Percentiles rank a stretch among this genome's conserved stretches.
phyloP scores from a whole-genome alignment of 2,888 invertebrate genomes.

The Craniophora ligustri region DNA sequence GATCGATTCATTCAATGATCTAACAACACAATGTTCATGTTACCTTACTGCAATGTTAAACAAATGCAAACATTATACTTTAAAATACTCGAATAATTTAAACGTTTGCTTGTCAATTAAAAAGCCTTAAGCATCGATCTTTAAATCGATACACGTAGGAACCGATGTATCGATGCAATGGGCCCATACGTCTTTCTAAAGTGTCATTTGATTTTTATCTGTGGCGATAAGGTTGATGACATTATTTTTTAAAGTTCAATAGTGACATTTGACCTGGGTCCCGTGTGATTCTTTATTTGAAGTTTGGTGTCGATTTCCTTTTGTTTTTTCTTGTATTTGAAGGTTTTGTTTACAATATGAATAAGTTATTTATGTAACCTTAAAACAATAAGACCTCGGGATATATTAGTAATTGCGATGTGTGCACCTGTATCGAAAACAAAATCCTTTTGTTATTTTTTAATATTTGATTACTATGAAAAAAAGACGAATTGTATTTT shows the following conservation, averaged over 20 bases:
- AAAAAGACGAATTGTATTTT: no score
- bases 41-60: conserved; percentile 43
- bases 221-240: conserved; percentile 66
- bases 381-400: no score
- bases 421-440: no score
- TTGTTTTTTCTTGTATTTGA: conserved; percentile 19
- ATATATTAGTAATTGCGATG: no score
- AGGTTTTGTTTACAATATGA: no score
- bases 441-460: no score
- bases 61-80: conserved; percentile 43
- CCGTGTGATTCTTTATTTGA: conserved; percentile 46
- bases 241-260: conserved; percentile 67
- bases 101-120: conserved; percentile 72
- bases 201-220: conserved; percentile 79
- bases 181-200: conserved; percentile 73
- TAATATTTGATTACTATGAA: no score
- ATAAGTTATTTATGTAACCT: no score
- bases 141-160: conserved; percentile 67
- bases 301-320: conserved; percentile 23
- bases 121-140: conserved; percentile 72
- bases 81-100: conserved; percentile 55
- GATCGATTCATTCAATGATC: conserved; percentile 10
- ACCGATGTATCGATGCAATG: conserved; percentile 70
- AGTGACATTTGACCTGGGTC: conserved; percentile 59
- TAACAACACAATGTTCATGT: conserved; percentile 29